Evolutionary conservation across 2,888 invertebrate genomes (phyloP).

Genomic region (Lottia gigantea): DNA sequence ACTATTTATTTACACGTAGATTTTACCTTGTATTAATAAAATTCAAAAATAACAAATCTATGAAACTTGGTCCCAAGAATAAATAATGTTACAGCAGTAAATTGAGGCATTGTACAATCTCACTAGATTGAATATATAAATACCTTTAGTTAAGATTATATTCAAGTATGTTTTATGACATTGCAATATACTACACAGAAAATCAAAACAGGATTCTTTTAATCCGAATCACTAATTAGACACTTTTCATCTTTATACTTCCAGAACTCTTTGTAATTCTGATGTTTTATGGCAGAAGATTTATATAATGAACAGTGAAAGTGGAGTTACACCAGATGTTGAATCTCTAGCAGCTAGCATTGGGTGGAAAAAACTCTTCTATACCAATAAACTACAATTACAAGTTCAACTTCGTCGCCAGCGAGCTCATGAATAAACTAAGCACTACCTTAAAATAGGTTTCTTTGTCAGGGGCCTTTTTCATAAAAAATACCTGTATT

Average conservation of each 20-base stretch:
- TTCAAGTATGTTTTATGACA: no score
- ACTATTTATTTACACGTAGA: no score
- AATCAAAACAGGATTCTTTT: no score
- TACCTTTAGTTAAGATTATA: no score
- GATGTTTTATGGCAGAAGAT: constrained; percentile 63
- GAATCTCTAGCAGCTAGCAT: constrained; percentile 54
- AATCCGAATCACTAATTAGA: no score
- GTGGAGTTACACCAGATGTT: constrained; percentile 58
- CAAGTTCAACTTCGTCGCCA: constrained; percentile 45
- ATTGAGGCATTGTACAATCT: no score
- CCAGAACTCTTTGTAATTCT: constrained; percentile 51
- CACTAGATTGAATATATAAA: no score
- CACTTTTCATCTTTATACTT: constrained; percentile 12
- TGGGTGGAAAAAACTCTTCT: constrained; percentile 66
- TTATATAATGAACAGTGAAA: constrained; percentile 54
- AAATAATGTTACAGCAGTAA: no score
- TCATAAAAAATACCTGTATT: neutral
- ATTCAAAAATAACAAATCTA: no score
- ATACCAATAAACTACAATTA: constrained; percentile 67
- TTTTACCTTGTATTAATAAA: no score
- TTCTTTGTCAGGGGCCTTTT: neutral
- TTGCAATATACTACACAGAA: no score
- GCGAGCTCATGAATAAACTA: neutral
- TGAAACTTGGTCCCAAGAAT: no score
- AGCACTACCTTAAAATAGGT: neutral